A percentile compares a stretch with the other conserved stretches of the same genome.
phyloP scores from a whole-genome alignment of 2,797 vertebrate genomes.

The Urocyon cinereoargenteus region DNA sequence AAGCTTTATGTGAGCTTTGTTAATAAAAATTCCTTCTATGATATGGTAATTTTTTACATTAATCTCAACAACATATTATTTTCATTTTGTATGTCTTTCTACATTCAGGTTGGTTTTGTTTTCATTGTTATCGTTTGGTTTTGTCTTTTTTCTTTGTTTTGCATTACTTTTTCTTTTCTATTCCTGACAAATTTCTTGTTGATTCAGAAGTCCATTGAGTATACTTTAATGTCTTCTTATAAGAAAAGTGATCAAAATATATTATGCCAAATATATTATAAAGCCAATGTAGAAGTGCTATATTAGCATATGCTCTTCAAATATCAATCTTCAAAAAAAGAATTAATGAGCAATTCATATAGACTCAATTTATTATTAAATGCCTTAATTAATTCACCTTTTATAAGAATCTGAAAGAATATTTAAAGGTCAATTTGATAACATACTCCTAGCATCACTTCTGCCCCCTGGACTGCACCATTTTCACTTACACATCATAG shows the following conservation, averaged over 20 bases:
- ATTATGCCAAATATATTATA: background rate
- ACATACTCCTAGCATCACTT: background rate
- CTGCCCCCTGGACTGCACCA: background rate
- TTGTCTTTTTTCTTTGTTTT: background rate
- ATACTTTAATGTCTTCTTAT: background rate
- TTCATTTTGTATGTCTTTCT: background rate
- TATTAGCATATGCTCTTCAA: background rate
- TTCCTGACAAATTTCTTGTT: background rate
- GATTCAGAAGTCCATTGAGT: background rate
- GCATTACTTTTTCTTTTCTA: background rate
- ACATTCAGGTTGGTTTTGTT: background rate
- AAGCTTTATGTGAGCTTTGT: background rate
- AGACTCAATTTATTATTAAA: background rate
- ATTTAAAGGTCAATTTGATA: background rate
- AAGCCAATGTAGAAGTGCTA: background rate
- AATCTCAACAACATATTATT: background rate
- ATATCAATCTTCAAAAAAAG: background rate
- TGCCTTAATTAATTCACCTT: background rate
- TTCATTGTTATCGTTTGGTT: background rate
- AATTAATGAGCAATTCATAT: background rate
- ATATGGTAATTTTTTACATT: background rate
- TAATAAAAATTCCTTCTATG: background rate
- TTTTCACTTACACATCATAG: background rate
- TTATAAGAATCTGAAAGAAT: conserved; percentile 16
- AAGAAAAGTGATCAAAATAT: background rate